Base-by-base conservation (phyloP, 2,888 invertebrate genomes). In the Cantharis lateralis region DNA sequence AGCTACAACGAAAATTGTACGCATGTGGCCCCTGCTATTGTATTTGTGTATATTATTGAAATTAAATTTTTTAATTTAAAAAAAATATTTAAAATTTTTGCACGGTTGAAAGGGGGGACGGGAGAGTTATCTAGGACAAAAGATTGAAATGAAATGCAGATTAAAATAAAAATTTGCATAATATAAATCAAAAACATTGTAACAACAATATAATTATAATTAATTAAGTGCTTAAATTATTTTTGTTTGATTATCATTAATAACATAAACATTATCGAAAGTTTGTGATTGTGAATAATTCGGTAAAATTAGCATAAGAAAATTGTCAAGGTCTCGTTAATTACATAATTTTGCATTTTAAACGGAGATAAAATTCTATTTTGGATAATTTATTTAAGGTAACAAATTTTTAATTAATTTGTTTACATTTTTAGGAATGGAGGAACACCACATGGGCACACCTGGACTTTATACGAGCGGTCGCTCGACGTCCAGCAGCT, bases 401-500 rank as follows among this genome's bases (percentile, higher is more conserved):
- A 48, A 48, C n/a, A 16, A 18, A 16, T 66, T 20, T 16, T 20
- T 66, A 66, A 66, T 66, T 66, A 16, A 66, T 20, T 7, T 20
- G 68, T 28, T 13, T 68, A 66, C 11, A 73, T 72, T 81, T 82
- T 75, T 79, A 82, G 87, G 87, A 28, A 87, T 88, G 87, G 87
- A 88, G 72, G 88, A 88, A 70, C 83, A 83, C 69, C 79, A 80
- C 84, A 85, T 86, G 68, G 86, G 85, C 10, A 87, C 86, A 10
- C 88, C 89, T 13, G 88, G 89, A 24, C 85, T 89, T 63, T 89
- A 89, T 84, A 88, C 89, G 78, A 89, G 90, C 80, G 90, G 89
- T 71, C 88, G 90, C 78, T 90, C 90, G 70, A 89, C 89, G 68
- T 89, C 90, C 62, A 87, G 88, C 81, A 88, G 88, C 81, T 89